Evolutionary conservation across 2,797 vertebrate genomes (phyloP).

Genomic region (Enteromius viviparus): DNA sequence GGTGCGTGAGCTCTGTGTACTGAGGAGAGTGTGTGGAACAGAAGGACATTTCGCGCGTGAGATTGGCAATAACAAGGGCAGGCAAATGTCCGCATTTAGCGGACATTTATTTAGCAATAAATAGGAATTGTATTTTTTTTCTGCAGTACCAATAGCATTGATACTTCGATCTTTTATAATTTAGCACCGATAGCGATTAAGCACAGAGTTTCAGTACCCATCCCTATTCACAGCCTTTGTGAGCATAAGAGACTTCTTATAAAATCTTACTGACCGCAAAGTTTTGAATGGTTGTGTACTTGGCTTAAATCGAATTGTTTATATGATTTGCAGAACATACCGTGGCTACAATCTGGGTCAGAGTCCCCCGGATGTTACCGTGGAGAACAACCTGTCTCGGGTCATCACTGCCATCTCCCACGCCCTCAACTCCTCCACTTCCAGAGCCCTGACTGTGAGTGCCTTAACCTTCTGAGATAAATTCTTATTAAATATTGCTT

Average conservation of each 20-base stretch:
- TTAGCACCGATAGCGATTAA: no score
- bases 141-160: no score
- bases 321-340: constrained; percentile 81
- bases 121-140: no score
- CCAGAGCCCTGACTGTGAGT: constrained; percentile 89
- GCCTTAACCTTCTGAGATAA: not conserved
- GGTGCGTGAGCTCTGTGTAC: no score
- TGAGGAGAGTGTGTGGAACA: no score
- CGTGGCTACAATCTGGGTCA: constrained; percentile 89
- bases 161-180: no score
- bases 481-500: not conserved
- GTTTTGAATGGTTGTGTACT: not conserved
- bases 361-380: constrained; percentile 84
- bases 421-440: constrained; percentile 88
- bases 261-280: not conserved
- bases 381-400: constrained; percentile 96
- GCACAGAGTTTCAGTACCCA: no score
- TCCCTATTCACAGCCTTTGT: not conserved
- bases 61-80: no score
- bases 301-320: not conserved
- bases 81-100: no score
- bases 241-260: not conserved
- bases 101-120: no score
- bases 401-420: constrained; percentile 89
- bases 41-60: no score